phyloP scores from a whole-genome alignment of 2,797 vertebrate genomes.

The Antennarius maculatus region DNA sequence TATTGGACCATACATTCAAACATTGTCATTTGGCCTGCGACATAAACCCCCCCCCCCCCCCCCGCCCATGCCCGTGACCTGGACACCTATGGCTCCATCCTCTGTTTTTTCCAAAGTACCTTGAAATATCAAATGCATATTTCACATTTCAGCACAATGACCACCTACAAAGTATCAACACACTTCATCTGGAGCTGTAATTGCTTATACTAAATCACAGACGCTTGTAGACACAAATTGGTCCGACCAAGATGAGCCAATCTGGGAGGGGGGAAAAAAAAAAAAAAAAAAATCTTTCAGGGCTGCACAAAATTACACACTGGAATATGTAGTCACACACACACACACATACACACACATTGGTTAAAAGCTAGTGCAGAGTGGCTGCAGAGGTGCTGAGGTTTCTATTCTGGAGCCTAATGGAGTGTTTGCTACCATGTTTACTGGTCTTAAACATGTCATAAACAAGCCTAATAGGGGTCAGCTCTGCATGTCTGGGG shows the following conservation, averaged over 20 bases:
- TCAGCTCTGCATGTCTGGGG: conserved; percentile 75
- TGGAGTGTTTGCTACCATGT: conserved; percentile 77
- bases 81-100: conserved; percentile 53
- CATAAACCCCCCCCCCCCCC: conserved; percentile 65
- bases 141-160: conserved; percentile 67
- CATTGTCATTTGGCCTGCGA: conserved; percentile 60
- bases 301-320: conserved; percentile 13
- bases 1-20: conserved; percentile 77
- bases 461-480: conserved; percentile 77
- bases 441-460: conserved; percentile 76
- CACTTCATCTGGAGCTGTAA: conserved; percentile 54
- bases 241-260: conserved; percentile 28
- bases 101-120: conserved; percentile 33
- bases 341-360: conserved; percentile 2
- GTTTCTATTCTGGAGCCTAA: conserved; percentile 53
- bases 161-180: conserved; percentile 49
- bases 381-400: conserved; percentile 33
- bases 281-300: conserved; percentile 44
- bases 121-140: conserved; percentile 77
- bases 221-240: conserved; percentile 51
- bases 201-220: conserved; percentile 74
- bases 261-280: conserved; percentile 34
- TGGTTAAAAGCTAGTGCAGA: conserved; percentile 25
- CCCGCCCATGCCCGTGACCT: conserved; percentile 64
- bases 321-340: conserved; percentile 18